These are phyloP conservation scores for Stigmatopora nigra DNA, from an alignment of 2,113 vertebrate genomes.

Conservation along the genomic window DNA sequence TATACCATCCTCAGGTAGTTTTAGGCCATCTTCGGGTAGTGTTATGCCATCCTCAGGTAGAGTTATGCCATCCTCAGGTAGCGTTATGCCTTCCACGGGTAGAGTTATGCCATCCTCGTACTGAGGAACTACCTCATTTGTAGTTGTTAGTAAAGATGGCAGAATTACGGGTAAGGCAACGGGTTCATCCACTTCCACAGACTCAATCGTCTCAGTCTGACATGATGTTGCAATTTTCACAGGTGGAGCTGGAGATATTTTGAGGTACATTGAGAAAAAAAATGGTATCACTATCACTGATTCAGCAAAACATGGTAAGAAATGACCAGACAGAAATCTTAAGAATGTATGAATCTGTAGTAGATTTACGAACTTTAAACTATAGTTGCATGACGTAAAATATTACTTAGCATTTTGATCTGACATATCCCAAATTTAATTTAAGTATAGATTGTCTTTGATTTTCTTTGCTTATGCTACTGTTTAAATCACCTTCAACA, in stretches of 20 bases:
- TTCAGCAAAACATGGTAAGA: slow-evolving; percentile 28
- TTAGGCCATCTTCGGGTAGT: slow-evolving; percentile 48
- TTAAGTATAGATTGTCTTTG: slow-evolving; percentile 46
- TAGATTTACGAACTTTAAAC: not conserved
- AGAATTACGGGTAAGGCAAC: slow-evolving; percentile 47
- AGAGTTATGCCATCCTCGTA: slow-evolving; percentile 56
- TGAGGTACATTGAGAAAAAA: slow-evolving; percentile 68
- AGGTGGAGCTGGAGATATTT: slow-evolving; percentile 63
- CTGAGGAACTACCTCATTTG: slow-evolving; percentile 52
- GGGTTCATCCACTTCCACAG: slow-evolving; percentile 54
- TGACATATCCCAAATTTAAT: slow-evolving; percentile 18
- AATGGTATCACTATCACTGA: slow-evolving; percentile 55
- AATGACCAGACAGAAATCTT: slow-evolving; percentile 26
- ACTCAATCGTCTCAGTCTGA: slow-evolving; percentile 57
- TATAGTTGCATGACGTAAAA: not conserved
- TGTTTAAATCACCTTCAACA: slow-evolving; percentile 76
- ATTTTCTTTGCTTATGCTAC: slow-evolving; percentile 62
- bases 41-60: slow-evolving; percentile 49
- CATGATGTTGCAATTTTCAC: slow-evolving; percentile 56
- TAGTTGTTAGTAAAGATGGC: slow-evolving; percentile 55
- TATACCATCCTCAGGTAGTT: slow-evolving; percentile 48
- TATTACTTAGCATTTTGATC: slow-evolving; percentile 3
- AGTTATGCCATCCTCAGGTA: slow-evolving; percentile 47
- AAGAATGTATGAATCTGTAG: slow-evolving; percentile 5
- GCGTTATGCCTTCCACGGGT: slow-evolving; percentile 40